These are phyloP conservation scores for Arbacia lixula DNA, from an alignment of 53 echinoderm and acorn worm species.

Conservation along the genomic window DNA sequence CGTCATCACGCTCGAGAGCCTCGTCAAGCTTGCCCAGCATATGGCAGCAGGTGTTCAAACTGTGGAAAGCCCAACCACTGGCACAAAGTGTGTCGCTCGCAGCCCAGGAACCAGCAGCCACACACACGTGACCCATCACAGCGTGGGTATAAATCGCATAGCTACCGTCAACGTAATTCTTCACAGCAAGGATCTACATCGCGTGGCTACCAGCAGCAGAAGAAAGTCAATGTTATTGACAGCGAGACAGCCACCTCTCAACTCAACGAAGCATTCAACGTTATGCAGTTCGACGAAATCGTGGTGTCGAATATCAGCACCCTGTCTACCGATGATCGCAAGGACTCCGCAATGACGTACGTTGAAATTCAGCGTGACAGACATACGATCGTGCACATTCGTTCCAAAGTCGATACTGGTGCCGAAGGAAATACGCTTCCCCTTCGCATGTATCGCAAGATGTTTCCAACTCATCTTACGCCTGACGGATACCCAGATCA, in stretches of 20 bases:
- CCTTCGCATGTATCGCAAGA: constrained; percentile 28
- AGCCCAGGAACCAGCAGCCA: constrained; percentile 6
- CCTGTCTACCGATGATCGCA: too few species aligned
- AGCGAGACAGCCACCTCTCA: too few species aligned
- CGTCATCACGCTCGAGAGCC: too few species aligned
- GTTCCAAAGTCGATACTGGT: constrained; percentile 39
- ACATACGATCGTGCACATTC: neutral
- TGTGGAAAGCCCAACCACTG: too few species aligned
- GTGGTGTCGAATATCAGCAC: neutral
- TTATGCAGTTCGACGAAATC: neutral
- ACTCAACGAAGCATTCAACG: too few species aligned
- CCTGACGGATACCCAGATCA: constrained; percentile 5
- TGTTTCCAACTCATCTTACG: constrained; percentile 43
- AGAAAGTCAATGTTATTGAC: neutral
- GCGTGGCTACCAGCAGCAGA: neutral
- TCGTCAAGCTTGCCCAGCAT: constrained; percentile 28
- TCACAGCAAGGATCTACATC: constrained; percentile 6
- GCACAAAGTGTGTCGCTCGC: too few species aligned
- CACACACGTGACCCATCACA: neutral
- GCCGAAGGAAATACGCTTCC: constrained; percentile 55
- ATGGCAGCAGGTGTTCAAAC: neutral
- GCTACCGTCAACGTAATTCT: neutral
- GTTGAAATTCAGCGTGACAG: neutral
- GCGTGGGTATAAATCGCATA: neutral
- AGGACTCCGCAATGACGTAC: too few species aligned